These are phyloP conservation scores for Catamblyrhynchus diadema DNA, from an alignment of 2,797 vertebrate species.

Conservation along the genomic window DNA sequence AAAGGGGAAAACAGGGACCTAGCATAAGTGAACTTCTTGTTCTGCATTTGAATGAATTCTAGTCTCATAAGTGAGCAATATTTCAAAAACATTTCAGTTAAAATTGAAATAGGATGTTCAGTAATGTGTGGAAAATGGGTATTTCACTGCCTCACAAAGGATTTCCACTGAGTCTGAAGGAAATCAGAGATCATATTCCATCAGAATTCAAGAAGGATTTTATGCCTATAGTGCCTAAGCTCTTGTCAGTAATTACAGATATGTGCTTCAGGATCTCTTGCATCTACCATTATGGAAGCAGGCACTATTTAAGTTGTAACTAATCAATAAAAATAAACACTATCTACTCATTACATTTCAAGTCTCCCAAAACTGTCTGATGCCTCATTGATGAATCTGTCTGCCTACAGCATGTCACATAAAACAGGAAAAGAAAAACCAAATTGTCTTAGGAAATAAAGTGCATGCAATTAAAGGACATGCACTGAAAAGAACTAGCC, in stretches of 20 bases:
- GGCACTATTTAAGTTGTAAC: neutral
- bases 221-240: neutral
- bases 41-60: neutral
- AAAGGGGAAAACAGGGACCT: neutral
- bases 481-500: neutral
- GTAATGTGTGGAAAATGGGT: neutral
- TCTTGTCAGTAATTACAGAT: neutral
- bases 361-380: neutral
- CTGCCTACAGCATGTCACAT: neutral
- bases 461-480: neutral
- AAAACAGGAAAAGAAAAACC: neutral
- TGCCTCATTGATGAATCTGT: neutral
- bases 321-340: neutral
- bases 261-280: neutral
- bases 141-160: neutral
- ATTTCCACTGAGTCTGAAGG: neutral
- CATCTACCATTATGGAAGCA: fast-evolving
- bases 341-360: neutral
- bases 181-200: neutral
- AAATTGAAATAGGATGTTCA: neutral
- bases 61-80: neutral
- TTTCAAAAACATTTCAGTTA: neutral
- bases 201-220: neutral
- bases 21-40: neutral
- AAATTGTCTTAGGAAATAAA: neutral